Evolutionary conservation across 2,888 invertebrate species (phyloP).

Genomic region (Xestia rhomboidea): DNA sequence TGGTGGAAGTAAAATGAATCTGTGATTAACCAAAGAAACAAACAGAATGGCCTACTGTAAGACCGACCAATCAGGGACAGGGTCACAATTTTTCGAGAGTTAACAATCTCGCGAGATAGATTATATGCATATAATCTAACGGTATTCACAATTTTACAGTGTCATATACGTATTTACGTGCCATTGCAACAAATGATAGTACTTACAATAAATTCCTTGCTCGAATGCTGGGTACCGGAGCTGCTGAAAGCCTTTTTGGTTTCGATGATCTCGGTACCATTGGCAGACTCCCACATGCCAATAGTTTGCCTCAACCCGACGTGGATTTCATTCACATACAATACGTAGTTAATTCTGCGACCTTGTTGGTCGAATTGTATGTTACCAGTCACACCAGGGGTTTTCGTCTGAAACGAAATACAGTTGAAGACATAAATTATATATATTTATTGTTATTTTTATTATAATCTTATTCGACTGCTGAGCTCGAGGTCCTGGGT

Average conservation of each 20-base stretch:
- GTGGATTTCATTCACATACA: slow-evolving; percentile 92
- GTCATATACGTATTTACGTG: background rate
- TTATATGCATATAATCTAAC: no score
- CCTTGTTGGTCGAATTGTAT: slow-evolving; percentile 93
- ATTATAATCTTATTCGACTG: background rate
- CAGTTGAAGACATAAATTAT: background rate
- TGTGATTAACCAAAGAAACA: no score
- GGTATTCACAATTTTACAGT: no score
- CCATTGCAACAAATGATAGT: background rate
- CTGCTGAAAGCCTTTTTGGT: slow-evolving; percentile 85
- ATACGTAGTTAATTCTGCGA: slow-evolving; percentile 92
- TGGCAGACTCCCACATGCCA: slow-evolving; percentile 82
- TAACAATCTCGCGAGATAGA: no score
- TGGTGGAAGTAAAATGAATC: no score
- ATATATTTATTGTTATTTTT: background rate
- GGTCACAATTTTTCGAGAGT: no score
- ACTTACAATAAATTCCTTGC: slow-evolving; percentile 92
- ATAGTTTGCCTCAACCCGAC: slow-evolving; percentile 74
- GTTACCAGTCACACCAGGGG: slow-evolving; percentile 92
- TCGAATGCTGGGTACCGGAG: slow-evolving; percentile 73
- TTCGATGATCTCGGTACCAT: slow-evolving; percentile 90
- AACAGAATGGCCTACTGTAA: no score
- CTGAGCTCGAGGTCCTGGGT: background rate
- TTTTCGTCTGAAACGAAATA: slow-evolving; percentile 89
- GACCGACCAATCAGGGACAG: no score